phyloP scores from a whole-genome alignment of 2,797 vertebrate genomes.

The Carcharodon carcharias region DNA sequence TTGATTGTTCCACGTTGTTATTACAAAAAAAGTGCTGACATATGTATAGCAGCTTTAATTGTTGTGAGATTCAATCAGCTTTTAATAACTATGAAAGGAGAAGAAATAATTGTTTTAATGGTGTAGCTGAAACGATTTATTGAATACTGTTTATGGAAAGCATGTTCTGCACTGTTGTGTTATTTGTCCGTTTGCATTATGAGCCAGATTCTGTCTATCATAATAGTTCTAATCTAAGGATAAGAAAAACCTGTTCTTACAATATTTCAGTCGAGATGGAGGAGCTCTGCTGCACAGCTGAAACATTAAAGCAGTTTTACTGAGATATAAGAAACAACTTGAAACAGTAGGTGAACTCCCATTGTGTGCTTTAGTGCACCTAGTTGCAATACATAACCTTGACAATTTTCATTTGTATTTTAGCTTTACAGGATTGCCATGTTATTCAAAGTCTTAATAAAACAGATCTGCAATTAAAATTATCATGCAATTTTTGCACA shows the following conservation, averaged over 20 bases:
- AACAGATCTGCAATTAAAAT: not conserved
- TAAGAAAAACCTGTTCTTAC: not conserved
- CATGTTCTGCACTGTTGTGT: not conserved
- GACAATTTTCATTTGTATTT: constrained; percentile 4
- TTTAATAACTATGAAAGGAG: constrained; percentile 30
- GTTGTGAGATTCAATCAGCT: constrained; percentile 35
- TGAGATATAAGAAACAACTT: not conserved
- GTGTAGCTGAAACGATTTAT: constrained; percentile 11
- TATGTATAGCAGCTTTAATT: constrained; percentile 32
- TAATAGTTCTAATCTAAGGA: not conserved
- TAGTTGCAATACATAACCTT: not conserved
- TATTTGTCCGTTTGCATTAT: not conserved
- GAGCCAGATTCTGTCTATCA: not conserved
- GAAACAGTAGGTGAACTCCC: not conserved
- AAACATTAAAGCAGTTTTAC: constrained; percentile 21
- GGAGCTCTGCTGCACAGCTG: not conserved
- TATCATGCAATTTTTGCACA: not conserved
- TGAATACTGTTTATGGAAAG: not conserved
- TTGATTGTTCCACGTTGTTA: constrained; percentile 29
- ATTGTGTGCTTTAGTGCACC: not conserved
- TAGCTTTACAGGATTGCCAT: not conserved
- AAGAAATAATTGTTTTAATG: constrained; percentile 37
- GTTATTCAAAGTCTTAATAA: not conserved
- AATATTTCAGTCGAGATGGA: not conserved
- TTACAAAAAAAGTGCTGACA: constrained; percentile 34